A percentile compares a stretch with the other conserved stretches of the same genome.
phyloP scores from a whole-genome alignment of 2,888 invertebrate genomes.

The Lumbricus terrestris region DNA sequence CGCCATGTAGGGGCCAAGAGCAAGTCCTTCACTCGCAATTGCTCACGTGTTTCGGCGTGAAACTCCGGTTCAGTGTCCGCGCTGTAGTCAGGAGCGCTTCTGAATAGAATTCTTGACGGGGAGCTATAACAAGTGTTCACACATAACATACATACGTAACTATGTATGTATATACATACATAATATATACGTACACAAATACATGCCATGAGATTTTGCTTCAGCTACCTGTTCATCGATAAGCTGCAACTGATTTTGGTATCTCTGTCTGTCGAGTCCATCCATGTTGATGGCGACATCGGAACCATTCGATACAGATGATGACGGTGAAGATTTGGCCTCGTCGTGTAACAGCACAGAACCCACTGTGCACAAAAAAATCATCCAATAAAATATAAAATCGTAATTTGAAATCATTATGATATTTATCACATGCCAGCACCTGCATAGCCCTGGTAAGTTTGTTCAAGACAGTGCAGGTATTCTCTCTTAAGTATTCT shows the following conservation, averaged over 20 bases:
- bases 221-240: constrained; percentile 74
- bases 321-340: constrained; percentile 48
- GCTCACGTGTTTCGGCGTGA: too few species aligned
- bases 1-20: too few species aligned
- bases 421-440: neutral
- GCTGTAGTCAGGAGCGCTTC: too few species aligned
- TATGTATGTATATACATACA: too few species aligned
- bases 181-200: too few species aligned
- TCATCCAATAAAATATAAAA: neutral
- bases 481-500: too few species aligned
- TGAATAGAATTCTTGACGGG: too few species aligned
- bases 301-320: constrained; percentile 60
- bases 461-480: too few species aligned
- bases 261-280: constrained; percentile 61
- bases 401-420: neutral
- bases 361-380: constrained; percentile 58
- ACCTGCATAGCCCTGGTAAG: neutral
- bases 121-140: too few species aligned
- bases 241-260: constrained; percentile 66
- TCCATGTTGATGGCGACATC: constrained; percentile 85
- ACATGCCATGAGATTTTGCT: neutral
- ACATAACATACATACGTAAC: too few species aligned
- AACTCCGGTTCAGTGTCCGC: too few species aligned
- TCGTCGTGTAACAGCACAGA: constrained; percentile 63
- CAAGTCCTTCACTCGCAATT: too few species aligned